phyloP scores from a whole-genome alignment of 2,113 vertebrate genomes.

The Smithornis capensis region DNA sequence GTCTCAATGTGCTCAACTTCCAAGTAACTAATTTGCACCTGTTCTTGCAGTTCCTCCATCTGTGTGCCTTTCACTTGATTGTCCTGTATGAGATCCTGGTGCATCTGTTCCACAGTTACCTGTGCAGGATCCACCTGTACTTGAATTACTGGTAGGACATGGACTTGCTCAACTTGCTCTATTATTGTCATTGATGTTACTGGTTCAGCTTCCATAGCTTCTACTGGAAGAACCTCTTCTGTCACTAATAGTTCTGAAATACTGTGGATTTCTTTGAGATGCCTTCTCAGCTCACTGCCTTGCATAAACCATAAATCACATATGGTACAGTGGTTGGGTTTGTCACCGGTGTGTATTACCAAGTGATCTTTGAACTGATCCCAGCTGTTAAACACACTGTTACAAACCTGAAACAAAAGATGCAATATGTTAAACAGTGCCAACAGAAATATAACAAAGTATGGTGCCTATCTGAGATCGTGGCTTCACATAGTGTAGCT shows the following conservation, averaged over 20 bases:
- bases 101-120: slow-evolving; percentile 81
- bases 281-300: slow-evolving; percentile 85
- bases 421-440: background rate
- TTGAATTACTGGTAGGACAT: slow-evolving; percentile 86
- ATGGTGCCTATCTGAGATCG: background rate
- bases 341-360: slow-evolving; percentile 94
- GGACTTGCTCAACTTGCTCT: slow-evolving; percentile 87
- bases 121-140: slow-evolving; percentile 87
- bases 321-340: slow-evolving; percentile 95
- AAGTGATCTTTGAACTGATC: slow-evolving; percentile 98
- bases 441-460: background rate
- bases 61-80: slow-evolving; percentile 75
- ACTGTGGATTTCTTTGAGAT: slow-evolving; percentile 85
- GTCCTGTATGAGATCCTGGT: slow-evolving; percentile 83
- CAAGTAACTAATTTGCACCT: slow-evolving; percentile 82
- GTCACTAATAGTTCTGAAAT: slow-evolving; percentile 77
- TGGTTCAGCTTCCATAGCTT: slow-evolving; percentile 76
- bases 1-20: slow-evolving; percentile 84
- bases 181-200: slow-evolving; percentile 81
- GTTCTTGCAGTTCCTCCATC: slow-evolving; percentile 75
- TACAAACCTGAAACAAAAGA: slow-evolving; percentile 87
- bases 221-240: slow-evolving; percentile 81
- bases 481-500: background rate
- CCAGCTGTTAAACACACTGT: slow-evolving; percentile 97
- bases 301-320: slow-evolving; percentile 98